These are phyloP conservation scores for Tyto alba DNA, from an alignment of 2,113 vertebrate species.

Conservation along the genomic window DNA sequence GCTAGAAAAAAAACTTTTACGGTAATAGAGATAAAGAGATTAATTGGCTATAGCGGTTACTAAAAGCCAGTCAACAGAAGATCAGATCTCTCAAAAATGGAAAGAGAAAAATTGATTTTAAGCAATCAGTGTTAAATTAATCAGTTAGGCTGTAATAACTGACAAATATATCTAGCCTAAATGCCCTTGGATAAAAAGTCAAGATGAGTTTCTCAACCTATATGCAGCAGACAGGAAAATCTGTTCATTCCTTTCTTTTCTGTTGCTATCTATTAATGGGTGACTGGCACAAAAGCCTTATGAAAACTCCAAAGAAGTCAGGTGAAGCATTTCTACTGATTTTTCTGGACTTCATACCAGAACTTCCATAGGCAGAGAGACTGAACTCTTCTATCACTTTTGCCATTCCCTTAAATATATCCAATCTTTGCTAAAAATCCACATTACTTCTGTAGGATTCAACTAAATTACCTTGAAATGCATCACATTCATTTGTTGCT, in stretches of 20 bases:
- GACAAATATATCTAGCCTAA: background rate
- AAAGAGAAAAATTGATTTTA: background rate
- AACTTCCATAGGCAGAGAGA: background rate
- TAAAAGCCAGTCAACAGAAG: conserved; percentile 3
- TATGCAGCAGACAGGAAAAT: background rate
- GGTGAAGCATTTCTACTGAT: background rate
- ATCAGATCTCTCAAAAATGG: background rate
- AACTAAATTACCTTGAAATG: background rate
- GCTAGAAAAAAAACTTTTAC: background rate
- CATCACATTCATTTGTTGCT: background rate
- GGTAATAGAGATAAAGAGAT: conserved; percentile 12
- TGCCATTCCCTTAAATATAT: background rate
- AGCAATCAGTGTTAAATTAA: background rate
- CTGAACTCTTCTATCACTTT: background rate
- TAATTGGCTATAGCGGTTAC: background rate
- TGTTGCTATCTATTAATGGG: background rate
- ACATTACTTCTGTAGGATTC: background rate
- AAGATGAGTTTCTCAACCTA: background rate
- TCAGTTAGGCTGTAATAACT: background rate
- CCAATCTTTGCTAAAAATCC: background rate
- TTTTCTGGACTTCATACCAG: background rate
- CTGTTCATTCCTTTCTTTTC: background rate
- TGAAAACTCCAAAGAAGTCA: background rate
- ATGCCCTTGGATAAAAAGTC: background rate
- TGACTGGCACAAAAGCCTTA: background rate